Percentiles rank a stretch among this genome's conserved stretches.
Conservation (phyloP, 1,140 invertebrate genomes). For the Drosophila nasuta region DNA sequence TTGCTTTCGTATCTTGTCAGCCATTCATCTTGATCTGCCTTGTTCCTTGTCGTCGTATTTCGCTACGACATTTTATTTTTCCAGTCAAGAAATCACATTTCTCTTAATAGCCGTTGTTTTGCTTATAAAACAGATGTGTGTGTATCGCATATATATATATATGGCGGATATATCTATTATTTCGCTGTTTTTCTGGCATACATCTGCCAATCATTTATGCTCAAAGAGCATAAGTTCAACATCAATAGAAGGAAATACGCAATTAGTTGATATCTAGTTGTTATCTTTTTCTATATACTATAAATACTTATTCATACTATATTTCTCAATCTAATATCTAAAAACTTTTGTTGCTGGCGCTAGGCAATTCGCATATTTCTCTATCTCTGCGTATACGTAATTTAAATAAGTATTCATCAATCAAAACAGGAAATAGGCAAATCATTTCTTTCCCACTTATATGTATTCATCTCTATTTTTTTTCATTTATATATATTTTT, state of each 20-base stretch:
- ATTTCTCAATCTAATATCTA: neutral
- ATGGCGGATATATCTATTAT: constrained; percentile 1
- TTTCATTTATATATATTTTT: neutral
- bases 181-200: constrained; percentile 25
- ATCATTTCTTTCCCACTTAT: neutral
- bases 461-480: too few species aligned
- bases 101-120: constrained; percentile 11
- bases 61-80: constrained; percentile 28
- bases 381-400: neutral
- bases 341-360: neutral
- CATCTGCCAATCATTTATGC: constrained; percentile 51
- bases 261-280: neutral
- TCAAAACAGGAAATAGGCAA: neutral
- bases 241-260: constrained; percentile 9
- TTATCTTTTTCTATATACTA: neutral
- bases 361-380: neutral
- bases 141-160: neutral
- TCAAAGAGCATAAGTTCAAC: constrained; percentile 2
- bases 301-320: neutral
- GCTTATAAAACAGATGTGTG: constrained; percentile 10
- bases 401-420: neutral
- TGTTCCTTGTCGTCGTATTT: constrained; percentile 13
- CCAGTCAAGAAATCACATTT: constrained; percentile 22
- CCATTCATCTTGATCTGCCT: constrained; percentile 70
- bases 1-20: constrained; percentile 15